These are phyloP conservation scores for Brachionus sp. DNA, from an alignment of 1,140 invertebrate genomes.

Conservation along the genomic window DNA sequence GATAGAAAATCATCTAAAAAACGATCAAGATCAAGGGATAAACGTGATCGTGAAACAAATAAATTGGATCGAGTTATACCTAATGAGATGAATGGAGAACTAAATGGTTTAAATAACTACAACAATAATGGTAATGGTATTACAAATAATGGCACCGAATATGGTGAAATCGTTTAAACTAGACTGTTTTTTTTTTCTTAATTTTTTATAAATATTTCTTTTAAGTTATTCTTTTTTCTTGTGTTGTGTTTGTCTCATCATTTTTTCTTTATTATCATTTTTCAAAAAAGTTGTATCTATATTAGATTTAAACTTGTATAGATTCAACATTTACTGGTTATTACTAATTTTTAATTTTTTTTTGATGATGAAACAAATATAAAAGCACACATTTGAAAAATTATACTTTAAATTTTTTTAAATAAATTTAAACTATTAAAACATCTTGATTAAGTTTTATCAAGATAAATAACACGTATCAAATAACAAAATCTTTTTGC, in stretches of 20 bases:
- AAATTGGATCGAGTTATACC: background rate
- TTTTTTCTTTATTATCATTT: background rate
- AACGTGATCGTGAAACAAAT: background rate
- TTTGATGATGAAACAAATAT: background rate
- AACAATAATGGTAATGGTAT: background rate
- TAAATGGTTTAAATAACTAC: background rate
- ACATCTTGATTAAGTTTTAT: background rate
- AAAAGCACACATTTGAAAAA: background rate
- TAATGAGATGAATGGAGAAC: background rate
- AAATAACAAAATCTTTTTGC: background rate
- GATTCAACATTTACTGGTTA: background rate
- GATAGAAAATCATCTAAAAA: background rate
- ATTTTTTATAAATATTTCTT: constrained; percentile 2
- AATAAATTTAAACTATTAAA: background rate
- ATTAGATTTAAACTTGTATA: background rate
- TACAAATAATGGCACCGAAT: background rate
- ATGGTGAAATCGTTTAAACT: constrained; percentile 3
- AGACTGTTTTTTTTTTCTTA: background rate
- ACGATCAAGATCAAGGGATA: background rate
- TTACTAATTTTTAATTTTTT: background rate
- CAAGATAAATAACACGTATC: background rate
- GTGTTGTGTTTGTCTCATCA: background rate
- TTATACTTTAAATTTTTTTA: background rate
- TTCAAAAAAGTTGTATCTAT: background rate
- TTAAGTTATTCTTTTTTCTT: background rate